phyloP scores from a whole-genome alignment of 2,888 invertebrate species.

The Hypolimnas misippus region DNA sequence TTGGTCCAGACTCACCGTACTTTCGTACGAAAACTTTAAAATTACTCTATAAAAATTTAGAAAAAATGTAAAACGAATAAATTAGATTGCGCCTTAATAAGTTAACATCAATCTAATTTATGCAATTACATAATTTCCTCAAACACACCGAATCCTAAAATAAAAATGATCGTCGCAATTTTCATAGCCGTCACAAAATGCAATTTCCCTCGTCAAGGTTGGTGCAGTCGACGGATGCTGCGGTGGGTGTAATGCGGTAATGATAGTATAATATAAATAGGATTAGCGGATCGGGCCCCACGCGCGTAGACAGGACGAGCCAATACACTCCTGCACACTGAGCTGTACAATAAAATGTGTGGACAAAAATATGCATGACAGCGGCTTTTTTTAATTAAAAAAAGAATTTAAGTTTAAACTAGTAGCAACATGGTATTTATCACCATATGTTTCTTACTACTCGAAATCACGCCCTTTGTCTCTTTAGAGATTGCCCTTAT shows the following conservation, averaged over 20 bases:
- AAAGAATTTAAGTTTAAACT: not conserved
- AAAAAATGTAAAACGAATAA: too few species aligned
- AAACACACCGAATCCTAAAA: not conserved
- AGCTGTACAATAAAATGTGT: slow-evolving; percentile 12
- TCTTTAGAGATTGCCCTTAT: too few species aligned
- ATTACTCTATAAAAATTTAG: too few species aligned
- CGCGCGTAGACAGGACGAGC: slow-evolving; percentile 79
- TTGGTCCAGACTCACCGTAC: too few species aligned
- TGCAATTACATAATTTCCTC: too few species aligned
- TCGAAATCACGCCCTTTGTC: too few species aligned
- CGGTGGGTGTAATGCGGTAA: slow-evolving; percentile 74
- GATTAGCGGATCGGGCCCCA: slow-evolving; percentile 78
- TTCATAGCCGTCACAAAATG: slow-evolving; percentile 33
- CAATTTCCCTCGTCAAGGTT: slow-evolving; percentile 45
- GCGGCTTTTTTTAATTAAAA: not conserved
- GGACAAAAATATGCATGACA: not conserved
- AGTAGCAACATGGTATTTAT: too few species aligned
- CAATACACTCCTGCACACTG: slow-evolving; percentile 56
- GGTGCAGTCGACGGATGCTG: slow-evolving; percentile 58
- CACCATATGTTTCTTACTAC: too few species aligned
- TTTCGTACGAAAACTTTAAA: too few species aligned
- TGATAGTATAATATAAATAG: slow-evolving; percentile 75
- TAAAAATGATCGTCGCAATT: not conserved
- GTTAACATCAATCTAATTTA: too few species aligned
- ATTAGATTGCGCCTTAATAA: too few species aligned